A percentile compares a stretch with the other conserved stretches of the same genome.
These are phyloP conservation scores for Polypedilum vanderplanki DNA, from an alignment of 1,140 invertebrate species.

Conservation along the genomic window DNA sequence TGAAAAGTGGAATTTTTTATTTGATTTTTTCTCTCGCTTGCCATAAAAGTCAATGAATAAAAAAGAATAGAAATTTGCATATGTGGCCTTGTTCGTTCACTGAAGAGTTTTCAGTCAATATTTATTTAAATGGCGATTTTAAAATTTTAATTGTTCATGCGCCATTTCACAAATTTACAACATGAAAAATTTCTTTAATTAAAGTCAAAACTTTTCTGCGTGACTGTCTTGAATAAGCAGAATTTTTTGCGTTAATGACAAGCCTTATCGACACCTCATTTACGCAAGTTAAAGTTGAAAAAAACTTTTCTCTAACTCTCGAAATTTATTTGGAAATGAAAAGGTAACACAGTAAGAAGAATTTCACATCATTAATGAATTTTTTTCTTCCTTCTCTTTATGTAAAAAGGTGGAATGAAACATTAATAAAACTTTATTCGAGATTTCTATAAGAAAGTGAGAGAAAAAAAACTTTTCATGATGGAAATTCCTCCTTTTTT, in stretches of 20 bases:
- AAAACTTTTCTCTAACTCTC: background rate
- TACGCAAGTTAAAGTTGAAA: background rate
- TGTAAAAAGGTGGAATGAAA: background rate
- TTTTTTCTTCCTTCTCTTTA: background rate
- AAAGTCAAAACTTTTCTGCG: background rate
- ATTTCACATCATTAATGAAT: conserved; percentile 5
- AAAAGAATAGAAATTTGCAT: too few relatives aligned
- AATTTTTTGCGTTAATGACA: background rate
- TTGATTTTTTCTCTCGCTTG: too few relatives aligned
- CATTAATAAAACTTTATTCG: conserved; percentile 19
- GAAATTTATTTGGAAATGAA: background rate
- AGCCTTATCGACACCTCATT: background rate
- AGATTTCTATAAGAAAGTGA: background rate
- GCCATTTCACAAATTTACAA: too few relatives aligned
- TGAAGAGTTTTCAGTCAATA: too few relatives aligned
- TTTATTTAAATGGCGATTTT: too few relatives aligned
- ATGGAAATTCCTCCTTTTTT: background rate
- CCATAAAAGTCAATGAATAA: too few relatives aligned
- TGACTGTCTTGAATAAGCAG: background rate
- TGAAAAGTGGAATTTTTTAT: too few relatives aligned
- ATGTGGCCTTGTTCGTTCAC: too few relatives aligned
- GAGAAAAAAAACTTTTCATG: background rate
- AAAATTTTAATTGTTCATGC: too few relatives aligned
- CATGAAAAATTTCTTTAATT: too few relatives aligned
- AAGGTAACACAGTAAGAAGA: conserved; percentile 5